phyloP scores from a whole-genome alignment of 2,113 vertebrate genomes.

The Gulo gulo region DNA sequence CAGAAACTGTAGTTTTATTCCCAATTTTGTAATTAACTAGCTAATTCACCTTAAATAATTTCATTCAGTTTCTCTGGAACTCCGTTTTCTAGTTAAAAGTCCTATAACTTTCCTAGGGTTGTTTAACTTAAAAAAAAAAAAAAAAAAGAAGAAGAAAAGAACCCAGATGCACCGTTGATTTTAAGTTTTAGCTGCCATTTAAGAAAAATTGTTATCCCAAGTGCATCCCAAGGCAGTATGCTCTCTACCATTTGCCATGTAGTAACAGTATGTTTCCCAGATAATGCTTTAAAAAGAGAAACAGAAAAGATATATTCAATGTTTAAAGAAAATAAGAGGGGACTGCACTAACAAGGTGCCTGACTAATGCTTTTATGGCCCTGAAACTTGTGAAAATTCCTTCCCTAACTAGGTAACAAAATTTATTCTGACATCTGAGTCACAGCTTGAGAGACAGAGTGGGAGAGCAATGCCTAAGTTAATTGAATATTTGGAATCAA shows the following conservation, averaged over 20 bases:
- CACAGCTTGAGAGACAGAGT: slow-evolving; percentile 59
- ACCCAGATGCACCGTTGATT: not conserved
- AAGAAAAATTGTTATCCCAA: not conserved
- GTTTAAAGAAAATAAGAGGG: not conserved
- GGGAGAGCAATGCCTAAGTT: slow-evolving; percentile 56
- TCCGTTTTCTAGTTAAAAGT: not conserved
- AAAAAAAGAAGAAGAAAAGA: not conserved
- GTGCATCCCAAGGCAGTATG: not conserved
- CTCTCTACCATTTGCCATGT: not conserved
- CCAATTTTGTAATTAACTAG: not conserved
- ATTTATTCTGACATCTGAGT: slow-evolving; percentile 62
- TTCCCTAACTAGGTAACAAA: slow-evolving; percentile 49
- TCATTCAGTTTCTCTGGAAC: not conserved
- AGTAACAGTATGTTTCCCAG: not conserved
- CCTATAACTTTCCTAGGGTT: not conserved
- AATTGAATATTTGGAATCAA: slow-evolving; percentile 75
- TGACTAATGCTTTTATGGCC: slow-evolving; percentile 2
- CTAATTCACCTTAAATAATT: not conserved
- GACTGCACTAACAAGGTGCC: not conserved
- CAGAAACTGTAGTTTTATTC: not conserved
- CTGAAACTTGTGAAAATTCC: slow-evolving; percentile 26
- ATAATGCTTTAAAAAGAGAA: not conserved
- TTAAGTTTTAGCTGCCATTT: not conserved
- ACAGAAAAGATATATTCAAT: not conserved
- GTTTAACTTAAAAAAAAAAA: not conserved